Evolutionary conservation across 64 coral and sea anemone genomes (phyloP).

Genomic region (Dendrophyllia cribrosa): DNA sequence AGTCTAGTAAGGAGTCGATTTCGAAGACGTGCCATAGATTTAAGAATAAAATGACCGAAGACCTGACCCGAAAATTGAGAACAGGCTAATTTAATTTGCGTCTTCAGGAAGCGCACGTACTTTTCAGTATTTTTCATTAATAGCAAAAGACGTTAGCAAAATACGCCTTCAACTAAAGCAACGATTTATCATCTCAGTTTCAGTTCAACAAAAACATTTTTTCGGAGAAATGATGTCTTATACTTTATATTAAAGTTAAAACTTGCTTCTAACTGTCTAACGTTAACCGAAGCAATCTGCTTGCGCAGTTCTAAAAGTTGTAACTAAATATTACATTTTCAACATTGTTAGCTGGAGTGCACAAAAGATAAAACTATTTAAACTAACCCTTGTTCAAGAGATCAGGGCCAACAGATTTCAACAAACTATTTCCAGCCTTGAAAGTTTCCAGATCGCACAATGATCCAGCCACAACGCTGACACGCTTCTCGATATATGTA

Average conservation of each 20-base stretch:
- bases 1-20: too few species aligned
- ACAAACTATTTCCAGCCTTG: not conserved
- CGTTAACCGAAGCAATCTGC: too few species aligned
- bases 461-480: not conserved
- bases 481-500: too few species aligned
- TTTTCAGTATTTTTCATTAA: not conserved
- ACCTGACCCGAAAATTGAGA: constrained; percentile 16
- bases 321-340: not conserved
- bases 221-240: too few species aligned
- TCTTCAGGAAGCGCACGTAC: not conserved
- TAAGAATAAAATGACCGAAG: not conserved
- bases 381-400: not conserved
- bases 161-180: not conserved
- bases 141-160: not conserved
- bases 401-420: not conserved
- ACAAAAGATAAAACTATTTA: not conserved
- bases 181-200: too few species aligned
- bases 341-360: not conserved
- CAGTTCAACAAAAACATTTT: too few species aligned
- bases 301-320: too few species aligned
- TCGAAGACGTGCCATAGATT: not conserved
- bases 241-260: too few species aligned
- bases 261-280: too few species aligned
- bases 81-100: not conserved
- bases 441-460: not conserved